Conservation (phyloP, 30 jellyfish, hydroid and myxozoan genomes). For the Sanderia malayensis region DNA sequence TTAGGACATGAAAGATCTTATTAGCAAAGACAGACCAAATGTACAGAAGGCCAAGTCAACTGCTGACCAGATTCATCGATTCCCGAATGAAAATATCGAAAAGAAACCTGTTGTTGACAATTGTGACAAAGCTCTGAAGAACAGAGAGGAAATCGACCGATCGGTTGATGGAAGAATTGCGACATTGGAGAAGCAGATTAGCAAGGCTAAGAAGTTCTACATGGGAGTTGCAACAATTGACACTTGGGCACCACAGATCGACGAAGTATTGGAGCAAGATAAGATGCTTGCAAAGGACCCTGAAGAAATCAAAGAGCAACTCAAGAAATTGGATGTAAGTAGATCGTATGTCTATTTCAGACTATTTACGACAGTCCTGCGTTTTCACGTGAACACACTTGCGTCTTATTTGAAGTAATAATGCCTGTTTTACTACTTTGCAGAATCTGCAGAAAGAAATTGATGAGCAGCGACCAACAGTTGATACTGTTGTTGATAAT, state of each 20-base stretch:
- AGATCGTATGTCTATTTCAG: no score
- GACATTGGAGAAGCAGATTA: conserved; percentile 45
- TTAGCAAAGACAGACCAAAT: conserved; percentile 47
- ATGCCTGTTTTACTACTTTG: no score
- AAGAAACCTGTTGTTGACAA: conserved; percentile 66
- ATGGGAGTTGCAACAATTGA: conserved; percentile 52
- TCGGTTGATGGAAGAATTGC: conserved; percentile 37
- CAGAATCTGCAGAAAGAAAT: conserved; percentile 72
- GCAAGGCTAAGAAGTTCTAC: conserved; percentile 61
- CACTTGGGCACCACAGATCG: conserved; percentile 69
- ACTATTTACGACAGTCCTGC: no score
- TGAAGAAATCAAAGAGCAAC: conserved; percentile 57
- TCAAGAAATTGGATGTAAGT: conserved; percentile 64
- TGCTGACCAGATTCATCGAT: conserved; percentile 17
- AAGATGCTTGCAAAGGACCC: conserved; percentile 63
- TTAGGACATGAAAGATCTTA: conserved; percentile 58
- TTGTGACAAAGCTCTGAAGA: conserved; percentile 46
- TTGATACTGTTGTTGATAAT: conserved; percentile 55
- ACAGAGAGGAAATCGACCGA: conserved; percentile 50
- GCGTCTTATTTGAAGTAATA: no score
- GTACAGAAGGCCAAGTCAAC: conserved; percentile 28
- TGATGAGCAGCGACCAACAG: conserved; percentile 49
- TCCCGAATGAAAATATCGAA: conserved; percentile 44
- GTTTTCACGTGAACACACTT: no score
- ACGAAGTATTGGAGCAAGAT: conserved; percentile 28